These are phyloP conservation scores for Leptodirus hochenwartii DNA, from an alignment of 2,888 invertebrate genomes.

Conservation along the genomic window DNA sequence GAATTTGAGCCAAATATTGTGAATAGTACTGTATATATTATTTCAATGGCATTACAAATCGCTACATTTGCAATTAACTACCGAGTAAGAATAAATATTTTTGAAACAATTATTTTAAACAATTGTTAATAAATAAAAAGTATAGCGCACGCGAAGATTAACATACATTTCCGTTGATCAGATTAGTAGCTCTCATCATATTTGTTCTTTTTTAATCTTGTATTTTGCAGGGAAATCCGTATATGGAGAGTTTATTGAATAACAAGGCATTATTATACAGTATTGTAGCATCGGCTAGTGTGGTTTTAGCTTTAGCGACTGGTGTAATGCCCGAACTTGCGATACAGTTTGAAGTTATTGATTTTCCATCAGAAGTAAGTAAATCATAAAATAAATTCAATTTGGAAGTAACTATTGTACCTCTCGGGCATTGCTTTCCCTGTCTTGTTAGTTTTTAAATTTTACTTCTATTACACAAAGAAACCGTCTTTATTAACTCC, in stretches of 20 bases:
- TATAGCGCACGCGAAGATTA: constrained; percentile 1
- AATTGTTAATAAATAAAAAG: no score
- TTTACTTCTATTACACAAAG: no score
- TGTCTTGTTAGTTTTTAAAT: no score
- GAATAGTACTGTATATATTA: constrained; percentile 96
- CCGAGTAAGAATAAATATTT: constrained; percentile 42
- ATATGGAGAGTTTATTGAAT: constrained; percentile 90
- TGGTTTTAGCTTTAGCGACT: constrained; percentile 69
- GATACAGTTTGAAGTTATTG: constrained; percentile 84
- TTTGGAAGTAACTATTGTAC: constrained; percentile 1
- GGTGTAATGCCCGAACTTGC: constrained; percentile 74
- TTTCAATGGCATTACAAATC: constrained; percentile 92
- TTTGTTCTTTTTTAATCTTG: constrained; percentile 16
- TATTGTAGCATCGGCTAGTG: constrained; percentile 61
- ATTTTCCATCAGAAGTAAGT: constrained; percentile 80
- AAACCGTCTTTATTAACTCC: constrained; percentile 4
- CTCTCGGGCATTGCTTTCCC: no score
- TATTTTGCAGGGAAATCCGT: constrained; percentile 97
- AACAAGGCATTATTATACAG: constrained; percentile 89
- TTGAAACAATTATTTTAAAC: no score
- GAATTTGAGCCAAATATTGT: constrained; percentile 85
- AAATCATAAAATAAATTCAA: constrained; percentile 6
- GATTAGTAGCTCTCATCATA: constrained; percentile 2
- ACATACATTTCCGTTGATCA: background rate
- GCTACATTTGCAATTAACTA: constrained; percentile 99